Evolutionary conservation across 2,797 vertebrate species (phyloP).

Genomic region (Enteromius unitaeniatus): DNA sequence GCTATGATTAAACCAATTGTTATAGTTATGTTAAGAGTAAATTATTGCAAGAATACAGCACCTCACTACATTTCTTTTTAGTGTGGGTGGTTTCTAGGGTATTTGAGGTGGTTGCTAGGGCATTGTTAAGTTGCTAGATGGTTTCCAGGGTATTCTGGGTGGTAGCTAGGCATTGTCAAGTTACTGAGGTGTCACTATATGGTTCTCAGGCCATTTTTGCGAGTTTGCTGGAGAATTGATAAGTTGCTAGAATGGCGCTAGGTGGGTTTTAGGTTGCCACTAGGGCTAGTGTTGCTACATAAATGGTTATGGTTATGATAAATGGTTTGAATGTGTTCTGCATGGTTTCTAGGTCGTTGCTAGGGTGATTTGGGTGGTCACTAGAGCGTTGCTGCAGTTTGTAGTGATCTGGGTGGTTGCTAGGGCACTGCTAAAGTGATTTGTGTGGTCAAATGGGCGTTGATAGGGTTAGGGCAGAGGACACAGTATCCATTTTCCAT

Average conservation of each 20-base stretch:
- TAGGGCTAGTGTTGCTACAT: not conserved
- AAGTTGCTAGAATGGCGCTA: no score
- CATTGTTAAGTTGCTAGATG: not conserved
- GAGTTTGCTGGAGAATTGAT: no score
- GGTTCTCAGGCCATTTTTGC: not conserved
- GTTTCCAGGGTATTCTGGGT: not conserved
- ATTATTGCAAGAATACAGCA: not conserved
- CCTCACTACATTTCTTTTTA: not conserved
- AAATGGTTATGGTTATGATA: no score
- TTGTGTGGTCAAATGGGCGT: not conserved
- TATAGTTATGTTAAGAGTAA: not conserved
- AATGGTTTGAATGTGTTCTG: not conserved
- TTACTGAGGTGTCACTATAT: not conserved
- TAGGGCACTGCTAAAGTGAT: not conserved
- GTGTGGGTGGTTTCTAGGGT: not conserved
- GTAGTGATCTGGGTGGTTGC: not conserved
- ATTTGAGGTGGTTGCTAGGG: not conserved
- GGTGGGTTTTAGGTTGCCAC: not conserved
- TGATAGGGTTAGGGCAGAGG: no score
- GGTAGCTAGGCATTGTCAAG: not conserved
- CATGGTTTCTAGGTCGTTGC: not conserved
- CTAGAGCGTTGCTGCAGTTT: not conserved
- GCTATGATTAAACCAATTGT: not conserved
- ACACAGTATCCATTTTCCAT: no score
- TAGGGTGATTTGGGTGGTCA: not conserved